Percentiles rank a stretch among this genome's conserved stretches.
Evolutionary conservation across 2,113 vertebrate species (phyloP).

Genomic region (Glareola pratincola): DNA sequence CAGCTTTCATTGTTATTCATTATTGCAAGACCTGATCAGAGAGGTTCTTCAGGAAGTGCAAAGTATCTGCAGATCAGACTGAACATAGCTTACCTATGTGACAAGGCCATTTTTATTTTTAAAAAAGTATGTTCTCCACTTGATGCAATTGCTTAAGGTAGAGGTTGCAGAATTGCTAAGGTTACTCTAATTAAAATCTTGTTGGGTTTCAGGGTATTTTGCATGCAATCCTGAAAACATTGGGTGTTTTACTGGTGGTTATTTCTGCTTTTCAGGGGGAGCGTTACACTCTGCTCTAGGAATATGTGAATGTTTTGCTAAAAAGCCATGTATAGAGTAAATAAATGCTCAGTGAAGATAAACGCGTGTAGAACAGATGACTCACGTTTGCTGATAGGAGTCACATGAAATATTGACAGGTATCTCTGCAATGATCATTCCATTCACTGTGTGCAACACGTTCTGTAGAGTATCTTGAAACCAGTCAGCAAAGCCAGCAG

Average conservation of each 20-base stretch:
- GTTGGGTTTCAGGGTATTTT: not conserved
- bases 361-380: not conserved
- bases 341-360: not conserved
- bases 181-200: not conserved
- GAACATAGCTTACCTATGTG: not conserved
- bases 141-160: not conserved
- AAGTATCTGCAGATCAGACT: not conserved
- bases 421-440: not conserved
- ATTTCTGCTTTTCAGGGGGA: not conserved
- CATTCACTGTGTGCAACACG: not conserved
- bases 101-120: not conserved
- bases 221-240: not conserved
- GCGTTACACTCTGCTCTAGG: not conserved
- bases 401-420: not conserved
- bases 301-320: not conserved
- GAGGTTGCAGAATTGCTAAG: not conserved
- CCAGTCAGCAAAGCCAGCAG: not conserved
- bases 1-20: not conserved
- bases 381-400: constrained; percentile 1
- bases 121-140: not conserved
- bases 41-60: not conserved
- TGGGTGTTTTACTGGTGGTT: not conserved
- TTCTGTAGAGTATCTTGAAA: not conserved
- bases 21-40: not conserved
- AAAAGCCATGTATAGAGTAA: not conserved